Evolutionary conservation across 2,113 vertebrate species (phyloP), one percentile per base, ranked within the genome.

Genomic region (Tenebrosternarchus preto): DNA sequence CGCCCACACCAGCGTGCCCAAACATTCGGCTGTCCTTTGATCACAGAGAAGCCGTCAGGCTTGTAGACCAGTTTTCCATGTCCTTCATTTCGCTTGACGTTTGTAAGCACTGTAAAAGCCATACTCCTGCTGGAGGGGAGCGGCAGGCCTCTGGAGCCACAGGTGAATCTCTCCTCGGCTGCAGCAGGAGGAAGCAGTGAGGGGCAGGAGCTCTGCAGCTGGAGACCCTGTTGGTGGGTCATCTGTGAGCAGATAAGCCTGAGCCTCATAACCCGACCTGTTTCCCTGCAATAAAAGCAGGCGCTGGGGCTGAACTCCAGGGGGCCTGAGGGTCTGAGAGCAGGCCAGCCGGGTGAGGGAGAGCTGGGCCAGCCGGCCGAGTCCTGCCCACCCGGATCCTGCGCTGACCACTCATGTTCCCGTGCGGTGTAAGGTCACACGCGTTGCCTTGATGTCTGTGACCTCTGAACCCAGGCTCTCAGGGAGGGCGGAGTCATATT

Each of bases 201-300:
- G 39, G 2, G 11, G 39, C 11, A 43, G 39, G 11, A 43, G 6
- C 39, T 43, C 39, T 43, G 6, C 39, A 43, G 39, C 39, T 43
- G 39, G 11, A 2, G 39, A 43, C 39, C 39, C 11, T 43, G 39
- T 9, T 43, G 11, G 61, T 29, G 25, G 15, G 85, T 84, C 87
- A 85, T 86, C 75, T 70, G 79, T 46, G 82, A 85, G 27, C 79
- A 89, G 88, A 89, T 88, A 88, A 88, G 82, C 61, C 83, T 56
- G 84, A 84, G 88, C 90, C 82, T 86, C 88, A 84, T 82, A 82
- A 90, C 87, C 90, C 86, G 82, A 91, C 90, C 22, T 87, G 87
- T 90, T 93, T 90, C 88, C 88, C 88, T 80, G 86, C 87, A 89
- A 89, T 93, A 92, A 93, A 92, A 86, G 78, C 85, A 56, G 43